phyloP scores from a whole-genome alignment of 2,797 vertebrate genomes.

The Capromys pilorides region DNA sequence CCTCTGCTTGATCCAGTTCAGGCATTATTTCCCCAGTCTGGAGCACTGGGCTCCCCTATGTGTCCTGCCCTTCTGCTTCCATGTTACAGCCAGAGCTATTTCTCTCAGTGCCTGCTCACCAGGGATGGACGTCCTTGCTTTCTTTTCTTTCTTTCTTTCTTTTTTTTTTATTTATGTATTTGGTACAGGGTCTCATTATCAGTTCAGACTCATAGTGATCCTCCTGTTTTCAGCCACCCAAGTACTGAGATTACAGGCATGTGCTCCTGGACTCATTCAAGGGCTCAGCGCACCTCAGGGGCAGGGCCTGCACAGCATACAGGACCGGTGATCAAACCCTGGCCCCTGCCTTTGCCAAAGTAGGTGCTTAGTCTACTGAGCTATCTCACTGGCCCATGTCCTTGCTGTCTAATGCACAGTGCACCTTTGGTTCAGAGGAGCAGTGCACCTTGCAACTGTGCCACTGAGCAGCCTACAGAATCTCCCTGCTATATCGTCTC shows the following conservation, averaged over 20 bases:
- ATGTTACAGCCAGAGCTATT: neutral
- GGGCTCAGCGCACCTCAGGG: no score
- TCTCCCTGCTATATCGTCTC: neutral
- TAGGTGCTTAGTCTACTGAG: no score
- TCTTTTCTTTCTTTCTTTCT: no score
- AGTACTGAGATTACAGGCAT: no score
- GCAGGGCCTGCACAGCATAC: no score
- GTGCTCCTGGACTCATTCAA: no score
- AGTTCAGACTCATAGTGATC: no score
- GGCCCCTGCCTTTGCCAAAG: no score
- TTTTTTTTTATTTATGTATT: no score
- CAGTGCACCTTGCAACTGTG: rapidly evolving
- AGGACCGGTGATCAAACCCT: no score
- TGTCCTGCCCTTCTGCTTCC: neutral
- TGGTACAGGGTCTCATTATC: no score
- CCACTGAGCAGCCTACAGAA: neutral
- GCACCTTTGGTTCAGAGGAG: neutral
- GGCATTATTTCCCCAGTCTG: neutral
- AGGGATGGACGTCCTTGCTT: neutral
- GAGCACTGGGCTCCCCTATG: neutral
- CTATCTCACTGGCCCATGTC: neutral
- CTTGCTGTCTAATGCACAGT: neutral
- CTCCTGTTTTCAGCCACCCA: no score
- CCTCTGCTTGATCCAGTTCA: neutral
- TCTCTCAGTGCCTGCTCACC: neutral